A percentile compares a stretch with the other conserved stretches of the same genome.
Evolutionary conservation across 2,888 invertebrate genomes (phyloP).

Genomic region (Acronicta leporina): DNA sequence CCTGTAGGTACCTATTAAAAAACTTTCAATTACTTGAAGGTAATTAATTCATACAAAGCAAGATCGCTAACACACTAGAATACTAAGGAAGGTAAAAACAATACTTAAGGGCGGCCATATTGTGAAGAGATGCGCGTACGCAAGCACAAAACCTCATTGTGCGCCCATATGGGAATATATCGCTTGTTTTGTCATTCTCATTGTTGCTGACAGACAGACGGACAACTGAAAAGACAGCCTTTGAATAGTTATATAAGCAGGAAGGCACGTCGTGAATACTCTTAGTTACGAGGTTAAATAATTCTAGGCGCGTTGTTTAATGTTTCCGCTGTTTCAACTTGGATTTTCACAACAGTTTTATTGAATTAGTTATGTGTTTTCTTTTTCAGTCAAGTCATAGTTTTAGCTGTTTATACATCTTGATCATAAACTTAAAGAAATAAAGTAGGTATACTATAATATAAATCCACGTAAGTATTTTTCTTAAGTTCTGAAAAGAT

Average conservation of each 20-base stretch:
- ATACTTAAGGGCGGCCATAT: constrained; percentile 69
- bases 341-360: constrained; percentile 6
- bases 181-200: constrained; percentile 85
- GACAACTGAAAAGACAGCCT: constrained; percentile 86
- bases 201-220: constrained; percentile 84
- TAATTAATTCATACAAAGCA: constrained; percentile 46
- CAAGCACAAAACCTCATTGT: constrained; percentile 81
- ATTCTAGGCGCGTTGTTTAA: constrained; percentile 49
- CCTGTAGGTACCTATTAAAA: constrained; percentile 1
- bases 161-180: constrained; percentile 86
- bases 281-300: constrained; percentile 61
- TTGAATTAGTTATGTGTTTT: constrained; percentile 1
- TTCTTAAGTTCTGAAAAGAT: no score
- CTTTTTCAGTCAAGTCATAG: background rate
- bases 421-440: no score
- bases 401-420: no score
- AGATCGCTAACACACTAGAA: constrained; percentile 41
- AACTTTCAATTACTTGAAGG: constrained; percentile 33
- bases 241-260: constrained; percentile 83
- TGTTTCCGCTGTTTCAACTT: constrained; percentile 31
- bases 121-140: constrained; percentile 66
- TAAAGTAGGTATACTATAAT: no score
- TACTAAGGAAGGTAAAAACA: constrained; percentile 71
- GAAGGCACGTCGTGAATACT: constrained; percentile 63
- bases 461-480: no score